Evolutionary conservation across 2,113 vertebrate species (phyloP), one percentile per base, ranked within the genome.

Genomic region (Megaceryle torquata): DNA sequence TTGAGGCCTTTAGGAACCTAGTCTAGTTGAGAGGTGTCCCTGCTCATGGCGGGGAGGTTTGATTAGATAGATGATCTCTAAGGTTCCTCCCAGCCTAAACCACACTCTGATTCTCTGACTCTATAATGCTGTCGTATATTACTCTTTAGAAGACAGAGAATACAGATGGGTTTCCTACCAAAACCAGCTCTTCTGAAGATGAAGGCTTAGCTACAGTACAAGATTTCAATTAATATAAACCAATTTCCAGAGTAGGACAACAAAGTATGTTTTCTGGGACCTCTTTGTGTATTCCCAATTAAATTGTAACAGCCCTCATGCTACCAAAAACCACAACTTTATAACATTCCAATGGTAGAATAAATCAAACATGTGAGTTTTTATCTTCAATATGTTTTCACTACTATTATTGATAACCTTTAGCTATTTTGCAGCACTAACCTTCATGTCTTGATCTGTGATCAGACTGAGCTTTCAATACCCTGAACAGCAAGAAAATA

Each of bases 401-500:
- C 43, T 41, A 20, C 59, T 61, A 25, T 26, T n/a, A 79, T 22
- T 87, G 69, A 51, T 35, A 79, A 29, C 88, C 79, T 44, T 48
- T 2, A 67, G 79, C 17, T 83, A 33, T 68, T 51, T 51, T 17
- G 61, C 25, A 96, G 88, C n/a, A 89, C 98, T 98, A 96, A 99
- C 99, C 99, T 98, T 99, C 99, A 59, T 99, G 99, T 51, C 99
- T 99, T 68, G 99, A 99, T 82, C 99, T 98, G 97, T 99, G 99
- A 97, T 99, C 99, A 26, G 99, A 99, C 86, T 99, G 99, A 95
- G 99, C 99, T 98, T 99, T 99, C 71, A 99, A 97, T 86, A 99
- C 99, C 97, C 99, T 99, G 96, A 61, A 82, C 37, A 91, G 74
- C 61, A 92, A 95, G 76, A 97, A 91, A 51, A 97, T 6, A 94